phyloP scores from a whole-genome alignment of 2,888 invertebrate genomes.

The Athetis lepigone region DNA sequence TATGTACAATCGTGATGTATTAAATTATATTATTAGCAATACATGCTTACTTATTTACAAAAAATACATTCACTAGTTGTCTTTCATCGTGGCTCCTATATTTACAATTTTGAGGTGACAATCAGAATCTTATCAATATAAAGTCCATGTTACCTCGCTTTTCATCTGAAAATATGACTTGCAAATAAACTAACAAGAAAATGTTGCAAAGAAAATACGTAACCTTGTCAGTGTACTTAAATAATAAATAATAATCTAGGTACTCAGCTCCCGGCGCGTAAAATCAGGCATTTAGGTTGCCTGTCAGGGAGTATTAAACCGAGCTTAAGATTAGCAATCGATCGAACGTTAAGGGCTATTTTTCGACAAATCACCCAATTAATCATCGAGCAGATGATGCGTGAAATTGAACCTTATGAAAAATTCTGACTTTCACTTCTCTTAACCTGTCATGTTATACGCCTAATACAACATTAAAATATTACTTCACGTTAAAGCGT shows the following conservation, averaged over 20 bases:
- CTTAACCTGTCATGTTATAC: constrained; percentile 44
- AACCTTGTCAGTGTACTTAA: no score
- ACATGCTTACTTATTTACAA: constrained; percentile 66
- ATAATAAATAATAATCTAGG: neutral
- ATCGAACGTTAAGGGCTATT: neutral
- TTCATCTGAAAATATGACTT: neutral
- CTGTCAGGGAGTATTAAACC: neutral
- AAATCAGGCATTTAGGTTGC: neutral
- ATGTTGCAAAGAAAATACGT: neutral
- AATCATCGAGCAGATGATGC: neutral
- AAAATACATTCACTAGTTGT: constrained; percentile 76
- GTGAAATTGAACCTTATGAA: neutral
- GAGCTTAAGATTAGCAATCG: neutral
- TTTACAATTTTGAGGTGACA: constrained; percentile 52
- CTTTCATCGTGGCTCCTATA: constrained; percentile 71
- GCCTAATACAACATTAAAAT: constrained; percentile 56
- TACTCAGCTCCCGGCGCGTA: neutral
- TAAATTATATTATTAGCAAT: constrained; percentile 27
- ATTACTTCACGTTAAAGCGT: constrained; percentile 60
- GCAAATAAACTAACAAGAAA: neutral
- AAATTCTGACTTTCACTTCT: constrained; percentile 38
- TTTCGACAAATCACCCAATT: neutral
- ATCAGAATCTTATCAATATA: constrained; percentile 27
- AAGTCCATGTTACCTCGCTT: neutral
- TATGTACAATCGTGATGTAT: constrained; percentile 51